Percentiles rank a stretch among this genome's conserved stretches.
phyloP scores from a whole-genome alignment of 2,888 invertebrate species.

The Synergus umbraculus region DNA sequence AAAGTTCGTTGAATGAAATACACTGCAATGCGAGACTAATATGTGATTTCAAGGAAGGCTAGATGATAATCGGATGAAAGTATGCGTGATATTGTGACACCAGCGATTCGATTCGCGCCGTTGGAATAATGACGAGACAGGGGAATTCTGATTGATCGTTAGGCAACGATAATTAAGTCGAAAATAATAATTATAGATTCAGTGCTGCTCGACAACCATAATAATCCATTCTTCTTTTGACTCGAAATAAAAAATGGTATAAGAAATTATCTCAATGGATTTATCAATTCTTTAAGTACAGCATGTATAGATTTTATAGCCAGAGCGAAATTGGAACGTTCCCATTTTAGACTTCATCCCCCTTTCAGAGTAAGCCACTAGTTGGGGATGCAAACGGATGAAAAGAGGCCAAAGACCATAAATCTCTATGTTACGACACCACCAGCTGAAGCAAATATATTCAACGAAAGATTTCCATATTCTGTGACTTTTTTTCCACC shows the following conservation, averaged over 20 bases:
- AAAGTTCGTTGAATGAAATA: slow-evolving; percentile 38
- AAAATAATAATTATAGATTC: background rate
- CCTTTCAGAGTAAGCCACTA: background rate
- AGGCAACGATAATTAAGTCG: background rate
- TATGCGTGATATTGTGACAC: slow-evolving; percentile 38
- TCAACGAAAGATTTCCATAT: background rate
- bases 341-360: background rate
- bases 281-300: too few relatives aligned
- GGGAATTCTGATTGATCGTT: slow-evolving; percentile 31
- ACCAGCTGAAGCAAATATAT: slow-evolving; percentile 13
- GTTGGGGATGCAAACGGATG: background rate
- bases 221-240: background rate
- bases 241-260: background rate
- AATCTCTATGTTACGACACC: slow-evolving; percentile 16
- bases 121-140: slow-evolving; percentile 30
- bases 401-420: slow-evolving; percentile 30
- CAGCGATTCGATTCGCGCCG: background rate
- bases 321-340: background rate
- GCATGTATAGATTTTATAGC: background rate
- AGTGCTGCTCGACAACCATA: background rate
- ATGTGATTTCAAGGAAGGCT: slow-evolving; percentile 39
- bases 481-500: background rate
- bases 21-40: slow-evolving; percentile 36
- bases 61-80: slow-evolving; percentile 39
- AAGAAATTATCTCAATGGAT: background rate